Base-by-base conservation (phyloP, 2,888 invertebrate genomes). In the Diarsia mendica region DNA sequence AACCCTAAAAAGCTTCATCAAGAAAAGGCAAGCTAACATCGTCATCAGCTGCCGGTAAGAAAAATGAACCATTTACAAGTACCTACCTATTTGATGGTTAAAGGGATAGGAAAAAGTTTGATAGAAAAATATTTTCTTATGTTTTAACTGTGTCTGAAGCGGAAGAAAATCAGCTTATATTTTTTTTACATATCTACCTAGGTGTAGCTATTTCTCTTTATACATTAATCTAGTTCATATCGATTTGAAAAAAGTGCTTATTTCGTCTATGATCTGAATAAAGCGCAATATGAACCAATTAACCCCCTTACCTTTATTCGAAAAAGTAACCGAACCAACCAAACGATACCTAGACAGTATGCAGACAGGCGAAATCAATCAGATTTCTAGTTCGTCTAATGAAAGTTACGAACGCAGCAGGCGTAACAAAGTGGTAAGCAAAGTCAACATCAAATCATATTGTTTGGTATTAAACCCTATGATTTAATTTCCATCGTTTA, bases 401-500 rank as follows among this genome's bases (percentile, higher is more conserved):
- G 87, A 82, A 88, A 88, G 85, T 68, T 74, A 66, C 70, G 72
- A 49, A 71, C 8, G 39, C 78, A 79, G 53, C 53, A 61, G 69
- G 73, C 88, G 79, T 83, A 83, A 67, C 76, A 65, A 79, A 80
- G 23, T 78, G 68, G 67, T 66, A 67, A 64, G 72, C 74, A 79
- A 79, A 73, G 69, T 76, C 67, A 72, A 78, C 73, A 81, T 66
- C 49, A 66, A 79, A 72, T 80, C 51, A 71, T 80, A 80, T 76
- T 83, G 75, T 79, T 82, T 81, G 70, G 58, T 77, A 69, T 71
- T 84, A 85, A 86, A 85, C 71, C 85, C 78, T 85, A 83, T 86
- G 75, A 84, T 89, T 85, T 76, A 84, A 85, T 86, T 87, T 87
- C 82, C 67, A 89, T 82, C 71, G 82, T 82, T 86, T 80, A 81